These are phyloP conservation scores for Probaryconus sp. DNA, from an alignment of 1,140 invertebrate species.

Conservation along the genomic window DNA sequence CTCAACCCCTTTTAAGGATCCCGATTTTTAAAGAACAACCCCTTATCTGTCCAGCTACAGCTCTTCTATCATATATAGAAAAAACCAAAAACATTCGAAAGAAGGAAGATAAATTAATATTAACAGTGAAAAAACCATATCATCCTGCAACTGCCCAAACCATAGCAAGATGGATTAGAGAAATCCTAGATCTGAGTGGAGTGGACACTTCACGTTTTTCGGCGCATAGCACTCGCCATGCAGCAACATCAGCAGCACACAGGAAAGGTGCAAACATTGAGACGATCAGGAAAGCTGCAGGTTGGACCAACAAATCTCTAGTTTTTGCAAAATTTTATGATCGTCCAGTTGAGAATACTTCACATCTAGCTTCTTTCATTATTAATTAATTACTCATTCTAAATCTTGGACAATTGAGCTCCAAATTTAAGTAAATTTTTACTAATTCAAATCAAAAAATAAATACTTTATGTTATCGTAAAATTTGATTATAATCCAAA, in stretches of 20 bases:
- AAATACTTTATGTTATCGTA: no score
- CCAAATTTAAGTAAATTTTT: background rate
- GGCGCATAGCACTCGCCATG: slow-evolving; percentile 53
- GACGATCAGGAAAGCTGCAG: slow-evolving; percentile 40
- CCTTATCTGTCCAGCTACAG: no score
- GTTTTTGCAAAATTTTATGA: slow-evolving; percentile 59
- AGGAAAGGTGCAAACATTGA: slow-evolving; percentile 44
- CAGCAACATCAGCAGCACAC: slow-evolving; percentile 52
- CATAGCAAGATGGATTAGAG: slow-evolving; percentile 51
- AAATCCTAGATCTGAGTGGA: slow-evolving; percentile 20
- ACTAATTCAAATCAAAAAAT: no score
- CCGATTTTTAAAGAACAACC: no score
- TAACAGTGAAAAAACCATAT: slow-evolving; percentile 39
- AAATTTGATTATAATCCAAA: no score
- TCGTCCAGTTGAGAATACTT: slow-evolving; percentile 20
- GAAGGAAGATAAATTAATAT: no score
- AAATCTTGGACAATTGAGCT: no score
- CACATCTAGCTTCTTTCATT: slow-evolving; percentile 5
- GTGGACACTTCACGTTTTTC: slow-evolving; percentile 46
- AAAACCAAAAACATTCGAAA: no score
- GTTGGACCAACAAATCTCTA: slow-evolving; percentile 50
- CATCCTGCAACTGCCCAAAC: slow-evolving; percentile 37
- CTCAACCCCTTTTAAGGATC: no score
- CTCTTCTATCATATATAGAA: no score
- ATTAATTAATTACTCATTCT: slow-evolving; percentile 1